Base-by-base conservation (phyloP, 1,140 invertebrate genomes). In the Lordiphosa clarofinis region DNA sequence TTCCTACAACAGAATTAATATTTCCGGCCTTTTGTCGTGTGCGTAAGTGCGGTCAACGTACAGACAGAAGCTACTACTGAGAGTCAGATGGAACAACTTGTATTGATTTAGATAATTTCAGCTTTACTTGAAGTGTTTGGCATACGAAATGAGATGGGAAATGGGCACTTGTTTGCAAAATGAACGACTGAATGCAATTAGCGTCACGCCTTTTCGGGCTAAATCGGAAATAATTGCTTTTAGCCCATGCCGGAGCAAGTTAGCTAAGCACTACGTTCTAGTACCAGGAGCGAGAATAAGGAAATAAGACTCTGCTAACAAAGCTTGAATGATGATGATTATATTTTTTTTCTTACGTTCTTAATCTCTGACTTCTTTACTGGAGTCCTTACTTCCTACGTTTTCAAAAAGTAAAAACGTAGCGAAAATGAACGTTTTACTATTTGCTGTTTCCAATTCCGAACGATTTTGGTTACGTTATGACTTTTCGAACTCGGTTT, bases 21-120 rank as follows among this genome's bases (percentile, higher is more conserved):
- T 82, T 82, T 81, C 76, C 76, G 76, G 76, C 38, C 78, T 75
- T 76, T 81, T 72, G 70, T 82, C 46, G 40, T 37, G 31, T 43
- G 42, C 31, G 35, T 15, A 15, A 15, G 35, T 52, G 48, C 65
- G 74, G 64, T 79, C 74, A 79, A 67, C 52, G 75, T 46, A 62
- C 74, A 74, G 62, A 49, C 48, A 67, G 55, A 33, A 35, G 7
- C 40, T n/a, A 7, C 19, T 12, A 37, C 39, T 55, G 19, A 36
- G 48, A 48, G 37, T 12, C 4, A 38, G 28, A 50, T 48, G 21
- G 10, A 61, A 31, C 31, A 49, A 47, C 21, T 31, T 12, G 11
- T 49, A 37, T 50, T 62, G 36, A 35, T 44, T 59, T 54, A 38
- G 48, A 44, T 60, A 57, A 57, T 19, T 7, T 10, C 24, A 33